These are phyloP conservation scores for Drosophila bunnanda DNA, from an alignment of 2,888 invertebrate genomes.

Conservation along the genomic window DNA sequence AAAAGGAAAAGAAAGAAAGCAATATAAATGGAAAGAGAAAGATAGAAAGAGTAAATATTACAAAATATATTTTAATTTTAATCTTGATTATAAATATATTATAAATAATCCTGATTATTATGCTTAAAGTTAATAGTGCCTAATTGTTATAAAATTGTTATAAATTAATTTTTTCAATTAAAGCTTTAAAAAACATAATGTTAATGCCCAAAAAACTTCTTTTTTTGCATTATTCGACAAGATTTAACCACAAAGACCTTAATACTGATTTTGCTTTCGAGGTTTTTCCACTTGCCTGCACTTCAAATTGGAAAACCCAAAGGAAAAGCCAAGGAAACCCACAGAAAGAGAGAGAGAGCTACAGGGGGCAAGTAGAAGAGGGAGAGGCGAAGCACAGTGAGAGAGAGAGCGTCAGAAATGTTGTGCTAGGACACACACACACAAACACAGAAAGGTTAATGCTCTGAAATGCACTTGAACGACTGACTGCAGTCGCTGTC, in stretches of 20 bases:
- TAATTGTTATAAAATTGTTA: background rate
- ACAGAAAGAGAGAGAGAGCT: constrained; percentile 19
- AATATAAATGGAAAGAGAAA: constrained; percentile 16
- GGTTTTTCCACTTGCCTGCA: constrained; percentile 69
- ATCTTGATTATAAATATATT: too few relatives aligned
- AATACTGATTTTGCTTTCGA: constrained; percentile 35
- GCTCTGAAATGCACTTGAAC: constrained; percentile 83
- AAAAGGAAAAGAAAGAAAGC: constrained; percentile 1
- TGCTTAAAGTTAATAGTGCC: background rate
- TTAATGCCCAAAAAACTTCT: background rate
- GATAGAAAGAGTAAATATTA: constrained; percentile 5
- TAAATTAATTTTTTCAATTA: background rate
- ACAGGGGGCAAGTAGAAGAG: background rate
- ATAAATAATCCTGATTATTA: background rate
- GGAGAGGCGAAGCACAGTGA: constrained; percentile 4
- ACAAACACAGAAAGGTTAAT: constrained; percentile 68
- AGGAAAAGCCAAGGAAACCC: constrained; percentile 39
- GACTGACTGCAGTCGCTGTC: constrained; percentile 74
- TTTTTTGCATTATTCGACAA: background rate
- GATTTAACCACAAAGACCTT: constrained; percentile 28
- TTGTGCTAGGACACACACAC: constrained; percentile 76
- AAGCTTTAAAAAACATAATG: background rate
- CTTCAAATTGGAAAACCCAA: constrained; percentile 69
- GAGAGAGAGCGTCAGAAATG: constrained; percentile 42
- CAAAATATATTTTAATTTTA: background rate